Evolutionary conservation across 2,113 vertebrate species (phyloP), one percentile per base, ranked within the genome.

Genomic region (Hirundichthys speculiger): DNA sequence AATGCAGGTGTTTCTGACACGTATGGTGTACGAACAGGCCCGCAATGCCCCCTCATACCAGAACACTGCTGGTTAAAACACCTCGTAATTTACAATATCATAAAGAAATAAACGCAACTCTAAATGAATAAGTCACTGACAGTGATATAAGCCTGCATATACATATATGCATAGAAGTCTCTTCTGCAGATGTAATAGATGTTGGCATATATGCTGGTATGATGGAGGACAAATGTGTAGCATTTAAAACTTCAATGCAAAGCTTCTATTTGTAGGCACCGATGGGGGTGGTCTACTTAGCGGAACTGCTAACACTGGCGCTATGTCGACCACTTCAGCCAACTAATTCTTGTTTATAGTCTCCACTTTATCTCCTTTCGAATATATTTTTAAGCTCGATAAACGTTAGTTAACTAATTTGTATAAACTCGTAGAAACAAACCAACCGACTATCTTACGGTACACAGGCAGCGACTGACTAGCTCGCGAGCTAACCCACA

Each of bases 201-300:
- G 19, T 14, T 7, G 42, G 16, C 34, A 58, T 0, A 34, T 11
- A 34, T 59, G n/a, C 3, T 7, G 34, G 27, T 22, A 58, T 16
- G 34, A 2, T 16, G 11, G 11, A 13, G 2, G 57, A 21, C n/a
- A 45, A 64, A 60, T 24, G 24, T 60, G 48, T 14, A 10, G 13
- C 3, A 59, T 55, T 20, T 45, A 18, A 77, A 87, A 87, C 79
- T 89, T 87, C 68, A 67, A n/a, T 40, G 22, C 40, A 18, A 72
- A 67, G 27, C 50, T 62, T 42, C 15, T 18, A 20, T 45, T 40
- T 40, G 25, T 41, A 16, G 54, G 57, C 41, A n/a, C 3, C n/a
- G 27, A 52, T 40, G 7, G 8, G 19, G 3, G 41, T 40, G n/a
- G 8, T 34, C 38, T 30, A 13, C 13, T 13, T 24, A 68, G 46